Evolutionary conservation across 1,140 invertebrate genomes (phyloP).

Genomic region (Latrodectus geometricus): DNA sequence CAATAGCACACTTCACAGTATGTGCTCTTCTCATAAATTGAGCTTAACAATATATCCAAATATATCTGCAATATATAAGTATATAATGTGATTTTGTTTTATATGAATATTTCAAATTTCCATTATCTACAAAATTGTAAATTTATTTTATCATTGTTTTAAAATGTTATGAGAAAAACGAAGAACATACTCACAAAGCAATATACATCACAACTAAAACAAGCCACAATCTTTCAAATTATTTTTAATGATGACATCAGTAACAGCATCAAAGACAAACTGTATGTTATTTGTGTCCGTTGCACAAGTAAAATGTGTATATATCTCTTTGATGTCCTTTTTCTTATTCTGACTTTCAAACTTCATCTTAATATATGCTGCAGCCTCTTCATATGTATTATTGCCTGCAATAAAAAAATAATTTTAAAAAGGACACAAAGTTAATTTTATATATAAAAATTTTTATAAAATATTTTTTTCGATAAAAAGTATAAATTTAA

Average conservation of each 20-base stretch:
- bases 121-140: too few relatives aligned
- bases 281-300: constrained; percentile 91
- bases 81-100: too few relatives aligned
- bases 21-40: too few relatives aligned
- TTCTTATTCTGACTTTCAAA: constrained; percentile 87
- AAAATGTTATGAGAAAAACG: too few relatives aligned
- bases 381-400: constrained; percentile 87
- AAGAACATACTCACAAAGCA: too few relatives aligned
- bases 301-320: constrained; percentile 92
- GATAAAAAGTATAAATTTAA: too few relatives aligned
- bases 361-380: constrained; percentile 88
- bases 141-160: too few relatives aligned
- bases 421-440: constrained; percentile 2
- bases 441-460: neutral
- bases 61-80: too few relatives aligned
- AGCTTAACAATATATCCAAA: too few relatives aligned
- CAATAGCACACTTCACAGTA: too few relatives aligned
- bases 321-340: constrained; percentile 90
- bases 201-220: constrained; percentile 70
- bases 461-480: too few relatives aligned
- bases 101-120: too few relatives aligned
- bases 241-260: constrained; percentile 93
- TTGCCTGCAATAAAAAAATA: constrained; percentile 73
- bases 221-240: constrained; percentile 93
- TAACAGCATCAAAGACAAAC: constrained; percentile 92